Percentiles rank a stretch among this genome's conserved stretches.
Conservation (phyloP, 2,888 invertebrate species). For the Perizoma affinitatum region DNA sequence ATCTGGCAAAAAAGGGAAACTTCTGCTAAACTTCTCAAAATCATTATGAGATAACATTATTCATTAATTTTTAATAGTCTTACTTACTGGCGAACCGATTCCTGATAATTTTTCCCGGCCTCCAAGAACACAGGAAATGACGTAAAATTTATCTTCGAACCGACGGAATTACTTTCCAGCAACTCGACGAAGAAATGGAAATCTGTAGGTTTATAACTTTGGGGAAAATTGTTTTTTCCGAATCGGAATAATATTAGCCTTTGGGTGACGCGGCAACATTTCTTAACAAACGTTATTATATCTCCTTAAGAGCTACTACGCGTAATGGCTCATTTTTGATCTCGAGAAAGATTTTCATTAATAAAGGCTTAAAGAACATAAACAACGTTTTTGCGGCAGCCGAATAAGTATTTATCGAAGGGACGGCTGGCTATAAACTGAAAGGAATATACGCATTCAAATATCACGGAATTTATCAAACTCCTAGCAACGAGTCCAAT, state of each 20-base stretch:
- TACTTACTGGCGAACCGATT: constrained; percentile 71
- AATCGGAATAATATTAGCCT: constrained; percentile 73
- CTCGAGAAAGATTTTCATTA: constrained; percentile 60
- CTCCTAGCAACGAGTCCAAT: constrained; percentile 73
- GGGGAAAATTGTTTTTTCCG: constrained; percentile 72
- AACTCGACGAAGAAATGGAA: constrained; percentile 76
- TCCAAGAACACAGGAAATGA: constrained; percentile 76
- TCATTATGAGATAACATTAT: constrained; percentile 83
- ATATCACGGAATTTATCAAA: constrained; percentile 81
- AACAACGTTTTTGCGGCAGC: constrained; percentile 57
- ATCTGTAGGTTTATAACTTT: constrained; percentile 79
- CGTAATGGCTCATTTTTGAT: constrained; percentile 48
- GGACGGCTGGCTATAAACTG: constrained; percentile 59
- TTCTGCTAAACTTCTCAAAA: constrained; percentile 81
- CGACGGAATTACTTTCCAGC: constrained; percentile 77
- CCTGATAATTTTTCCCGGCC: constrained; percentile 78
- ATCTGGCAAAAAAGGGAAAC: constrained; percentile 63
- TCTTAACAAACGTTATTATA: constrained; percentile 62
- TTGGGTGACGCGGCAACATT: constrained; percentile 64
- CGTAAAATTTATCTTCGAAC: constrained; percentile 79
- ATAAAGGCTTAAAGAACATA: constrained; percentile 61
- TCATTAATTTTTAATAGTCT: constrained; percentile 82
- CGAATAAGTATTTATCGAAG: constrained; percentile 63
- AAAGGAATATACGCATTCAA: constrained; percentile 79
- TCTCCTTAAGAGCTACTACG: constrained; percentile 47